A percentile compares a stretch with the other conserved stretches of the same genome.
phyloP scores from a whole-genome alignment of 2,888 invertebrate species.

The Tiliacea citrago region DNA sequence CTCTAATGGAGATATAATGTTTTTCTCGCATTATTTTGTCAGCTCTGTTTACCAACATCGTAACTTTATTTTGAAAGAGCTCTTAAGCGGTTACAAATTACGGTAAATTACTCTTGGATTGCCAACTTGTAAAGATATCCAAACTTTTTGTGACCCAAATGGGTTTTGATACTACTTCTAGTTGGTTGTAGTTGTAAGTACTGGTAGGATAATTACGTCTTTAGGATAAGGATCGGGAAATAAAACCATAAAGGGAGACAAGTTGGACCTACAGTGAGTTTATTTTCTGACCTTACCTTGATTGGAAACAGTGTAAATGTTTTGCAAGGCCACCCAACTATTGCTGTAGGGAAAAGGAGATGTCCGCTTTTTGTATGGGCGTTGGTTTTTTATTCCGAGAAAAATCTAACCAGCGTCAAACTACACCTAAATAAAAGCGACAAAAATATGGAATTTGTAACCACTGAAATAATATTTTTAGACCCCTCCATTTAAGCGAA shows the following conservation, averaged over 20 bases:
- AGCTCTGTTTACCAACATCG: conserved; percentile 16
- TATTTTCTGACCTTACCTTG: background rate
- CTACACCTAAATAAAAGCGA: no score
- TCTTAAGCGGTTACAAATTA: conserved; percentile 51
- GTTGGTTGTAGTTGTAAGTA: conserved; percentile 30
- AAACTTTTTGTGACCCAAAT: conserved; percentile 41
- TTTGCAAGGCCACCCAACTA: background rate
- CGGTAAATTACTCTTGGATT: conserved; percentile 40
- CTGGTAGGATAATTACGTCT: conserved; percentile 13
- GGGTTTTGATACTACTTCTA: conserved; percentile 14
- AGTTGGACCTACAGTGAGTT: background rate
- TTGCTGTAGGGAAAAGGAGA: background rate
- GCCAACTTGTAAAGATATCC: conserved; percentile 31
- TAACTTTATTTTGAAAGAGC: conserved; percentile 46
- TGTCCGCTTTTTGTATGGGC: no score
- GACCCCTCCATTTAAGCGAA: no score
- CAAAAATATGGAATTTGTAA: no score
- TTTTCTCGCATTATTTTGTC: conserved; percentile 15
- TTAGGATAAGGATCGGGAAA: conserved; percentile 19
- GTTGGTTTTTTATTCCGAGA: no score
- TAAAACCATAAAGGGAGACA: background rate
- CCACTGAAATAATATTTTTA: no score
- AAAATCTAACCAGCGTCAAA: no score
- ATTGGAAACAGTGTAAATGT: background rate
- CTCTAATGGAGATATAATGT: conserved; percentile 36